Conservation (phyloP, 2,888 invertebrate genomes). For the Megamerina dolium region DNA sequence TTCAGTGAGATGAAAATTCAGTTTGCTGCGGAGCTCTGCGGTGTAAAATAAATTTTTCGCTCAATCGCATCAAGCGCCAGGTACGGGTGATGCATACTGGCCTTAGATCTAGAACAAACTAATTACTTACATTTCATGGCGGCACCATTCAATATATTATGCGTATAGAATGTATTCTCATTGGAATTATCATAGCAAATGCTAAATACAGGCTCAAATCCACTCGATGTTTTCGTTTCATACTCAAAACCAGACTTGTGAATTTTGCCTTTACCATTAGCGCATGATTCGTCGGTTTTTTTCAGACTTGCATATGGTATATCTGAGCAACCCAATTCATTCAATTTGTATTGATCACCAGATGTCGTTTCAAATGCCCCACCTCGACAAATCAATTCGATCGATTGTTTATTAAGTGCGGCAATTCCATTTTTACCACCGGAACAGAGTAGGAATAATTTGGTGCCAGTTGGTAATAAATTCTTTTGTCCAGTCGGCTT, state of each 20-base stretch:
- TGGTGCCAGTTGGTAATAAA: conserved; percentile 17
- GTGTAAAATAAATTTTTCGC: no score
- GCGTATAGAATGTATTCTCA: conserved; percentile 41
- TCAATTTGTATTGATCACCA: conserved; percentile 1
- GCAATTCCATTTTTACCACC: conserved; percentile 25
- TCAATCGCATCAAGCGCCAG: conserved; percentile 36
- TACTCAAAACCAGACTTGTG: conserved; percentile 28
- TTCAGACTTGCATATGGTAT: conserved; percentile 25
- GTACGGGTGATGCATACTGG: conserved; percentile 28
- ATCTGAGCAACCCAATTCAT: conserved; percentile 17
- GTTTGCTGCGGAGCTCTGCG: no score
- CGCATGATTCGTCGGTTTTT: conserved; percentile 27
- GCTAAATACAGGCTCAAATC: conserved; percentile 10
- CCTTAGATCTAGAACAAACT: conserved; percentile 4
- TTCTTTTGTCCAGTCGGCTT: conserved; percentile 22
- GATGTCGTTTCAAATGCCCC: conserved; percentile 8
- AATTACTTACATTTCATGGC: conserved; percentile 41
- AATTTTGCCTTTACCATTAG: conserved; percentile 25
- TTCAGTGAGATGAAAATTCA: no score
- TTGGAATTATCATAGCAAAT: conserved; percentile 19
- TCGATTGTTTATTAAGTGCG: conserved; percentile 4
- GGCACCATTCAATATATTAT: conserved; percentile 42
- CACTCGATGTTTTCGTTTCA: conserved; percentile 1
- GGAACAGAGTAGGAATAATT: conserved; percentile 26
- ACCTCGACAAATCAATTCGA: conserved; percentile 18